phyloP scores from a whole-genome alignment of 2,113 vertebrate species.

The Amphilophus citrinellus region DNA sequence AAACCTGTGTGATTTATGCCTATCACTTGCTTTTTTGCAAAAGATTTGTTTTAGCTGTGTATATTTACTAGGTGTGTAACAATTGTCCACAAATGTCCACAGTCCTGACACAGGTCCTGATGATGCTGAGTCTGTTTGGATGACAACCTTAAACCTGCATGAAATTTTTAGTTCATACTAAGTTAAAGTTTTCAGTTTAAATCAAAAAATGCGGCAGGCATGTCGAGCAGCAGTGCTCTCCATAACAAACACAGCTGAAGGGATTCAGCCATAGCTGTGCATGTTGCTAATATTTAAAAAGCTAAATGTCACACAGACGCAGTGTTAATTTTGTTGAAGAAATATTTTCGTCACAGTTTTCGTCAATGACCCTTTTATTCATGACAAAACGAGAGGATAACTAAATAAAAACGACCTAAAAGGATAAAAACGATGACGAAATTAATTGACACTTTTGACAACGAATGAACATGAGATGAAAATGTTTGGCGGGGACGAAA shows the following conservation, averaged over 20 bases:
- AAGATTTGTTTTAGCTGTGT: background rate
- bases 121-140: background rate
- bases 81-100: background rate
- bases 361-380: no score
- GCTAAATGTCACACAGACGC: no score
- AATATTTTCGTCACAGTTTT: no score
- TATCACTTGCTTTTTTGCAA: background rate
- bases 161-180: background rate
- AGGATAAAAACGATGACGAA: no score
- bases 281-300: no score
- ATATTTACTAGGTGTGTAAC: background rate
- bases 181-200: background rate
- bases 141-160: background rate
- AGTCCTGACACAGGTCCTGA: background rate
- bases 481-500: no score
- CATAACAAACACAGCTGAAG: background rate
- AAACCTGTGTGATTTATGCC: rapidly evolving
- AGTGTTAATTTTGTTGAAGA: no score
- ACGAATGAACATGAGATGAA: no score
- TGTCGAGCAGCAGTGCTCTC: rapidly evolving
- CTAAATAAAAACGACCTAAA: no score
- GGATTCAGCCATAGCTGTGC: background rate
- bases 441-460: no score
- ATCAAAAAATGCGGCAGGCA: no score
- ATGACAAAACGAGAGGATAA: no score